Percentiles rank a stretch among this genome's conserved stretches.
Conservation (phyloP, 2,797 vertebrate species). For the Malacoctenus gilli region DNA sequence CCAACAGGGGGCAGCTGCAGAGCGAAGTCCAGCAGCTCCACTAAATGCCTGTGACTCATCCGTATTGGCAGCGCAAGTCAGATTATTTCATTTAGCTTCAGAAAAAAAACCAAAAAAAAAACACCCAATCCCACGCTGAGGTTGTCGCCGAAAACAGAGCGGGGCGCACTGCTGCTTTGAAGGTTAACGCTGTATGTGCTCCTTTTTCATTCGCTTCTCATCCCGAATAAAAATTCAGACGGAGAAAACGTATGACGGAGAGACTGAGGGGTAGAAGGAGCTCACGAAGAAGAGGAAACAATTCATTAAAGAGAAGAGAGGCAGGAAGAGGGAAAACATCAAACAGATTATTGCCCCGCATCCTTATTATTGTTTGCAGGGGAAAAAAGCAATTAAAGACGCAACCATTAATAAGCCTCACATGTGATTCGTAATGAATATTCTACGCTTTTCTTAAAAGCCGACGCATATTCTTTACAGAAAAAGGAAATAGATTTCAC, state of each 20-base stretch:
- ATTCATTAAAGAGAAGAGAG: constrained; percentile 33
- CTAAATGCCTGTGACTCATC: constrained; percentile 65
- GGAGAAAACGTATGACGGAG: constrained; percentile 21
- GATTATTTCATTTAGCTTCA: constrained; percentile 77
- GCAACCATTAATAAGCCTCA: constrained; percentile 50
- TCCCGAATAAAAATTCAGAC: constrained; percentile 24
- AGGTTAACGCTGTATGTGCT: constrained; percentile 45
- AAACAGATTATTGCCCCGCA: constrained; percentile 42
- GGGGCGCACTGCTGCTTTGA: constrained; percentile 54
- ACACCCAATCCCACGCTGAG: constrained; percentile 64
- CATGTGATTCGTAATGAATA: constrained; percentile 58
- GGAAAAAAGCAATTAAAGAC: constrained; percentile 51
- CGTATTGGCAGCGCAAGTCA: constrained; percentile 52
- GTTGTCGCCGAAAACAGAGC: constrained; percentile 55
- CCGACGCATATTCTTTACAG: constrained; percentile 44
- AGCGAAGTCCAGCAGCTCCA: constrained; percentile 63
- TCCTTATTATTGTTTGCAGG: constrained; percentile 54
- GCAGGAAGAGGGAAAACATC: constrained; percentile 45
- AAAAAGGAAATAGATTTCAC: constrained; percentile 51
- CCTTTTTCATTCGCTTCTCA: constrained; percentile 14
- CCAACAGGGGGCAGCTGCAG: constrained; percentile 50
- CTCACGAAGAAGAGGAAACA: constrained; percentile 19
- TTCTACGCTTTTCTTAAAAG: constrained; percentile 50
- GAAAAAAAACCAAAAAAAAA: constrained; percentile 39
- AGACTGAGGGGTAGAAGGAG: constrained; percentile 13